phyloP scores from a whole-genome alignment of 2,888 invertebrate species.

The Ischnus inquisitorius region DNA sequence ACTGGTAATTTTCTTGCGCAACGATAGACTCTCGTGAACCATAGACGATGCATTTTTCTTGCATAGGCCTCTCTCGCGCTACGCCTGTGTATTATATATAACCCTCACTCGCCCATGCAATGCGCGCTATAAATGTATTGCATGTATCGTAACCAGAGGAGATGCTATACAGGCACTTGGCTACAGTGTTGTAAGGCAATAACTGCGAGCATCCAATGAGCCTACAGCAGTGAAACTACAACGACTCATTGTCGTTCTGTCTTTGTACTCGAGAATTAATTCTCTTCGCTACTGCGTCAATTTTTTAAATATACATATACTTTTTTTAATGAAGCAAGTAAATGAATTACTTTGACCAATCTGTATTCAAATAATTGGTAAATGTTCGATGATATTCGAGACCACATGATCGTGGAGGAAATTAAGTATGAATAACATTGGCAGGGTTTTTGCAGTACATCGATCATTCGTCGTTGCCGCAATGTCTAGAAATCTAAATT shows the following conservation, averaged over 20 bases:
- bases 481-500: constrained; percentile 5
- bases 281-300: not conserved
- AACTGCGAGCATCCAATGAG: not conserved
- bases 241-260: constrained; percentile 34
- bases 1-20: constrained; percentile 80
- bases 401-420: not conserved
- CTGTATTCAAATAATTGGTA: not conserved
- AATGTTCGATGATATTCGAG: not conserved
- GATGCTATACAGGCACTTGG: not conserved
- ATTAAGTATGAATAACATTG: not conserved
- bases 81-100: constrained; percentile 37
- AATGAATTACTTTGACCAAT: not conserved
- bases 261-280: not conserved
- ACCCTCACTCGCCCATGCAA: constrained; percentile 28
- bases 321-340: not conserved
- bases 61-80: constrained; percentile 27
- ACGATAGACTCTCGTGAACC: constrained; percentile 64
- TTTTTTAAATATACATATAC: not conserved
- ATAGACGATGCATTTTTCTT: constrained; percentile 49
- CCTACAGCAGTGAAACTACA: constrained; percentile 19
- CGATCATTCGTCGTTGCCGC: not conserved
- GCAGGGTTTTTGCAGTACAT: too few species aligned
- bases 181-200: not conserved
- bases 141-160: not conserved
- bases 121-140: constrained; percentile 16